A percentile compares a stretch with the other conserved stretches of the same genome.
Evolutionary conservation across 2,797 vertebrate genomes (phyloP).

Genomic region (Rhinophrynus dorsalis): DNA sequence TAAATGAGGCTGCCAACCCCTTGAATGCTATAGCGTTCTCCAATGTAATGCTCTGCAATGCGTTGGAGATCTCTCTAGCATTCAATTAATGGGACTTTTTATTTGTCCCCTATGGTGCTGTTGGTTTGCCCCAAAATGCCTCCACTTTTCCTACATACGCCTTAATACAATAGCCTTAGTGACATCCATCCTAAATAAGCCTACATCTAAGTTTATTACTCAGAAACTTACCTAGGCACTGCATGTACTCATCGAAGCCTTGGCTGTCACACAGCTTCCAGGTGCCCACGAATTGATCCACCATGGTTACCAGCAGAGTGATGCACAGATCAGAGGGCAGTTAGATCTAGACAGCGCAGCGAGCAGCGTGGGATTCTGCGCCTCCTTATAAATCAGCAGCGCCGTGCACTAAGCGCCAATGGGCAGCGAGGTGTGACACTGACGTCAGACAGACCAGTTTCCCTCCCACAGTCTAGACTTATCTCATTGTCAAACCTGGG

Average conservation of each 20-base stretch:
- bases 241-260: constrained; percentile 48
- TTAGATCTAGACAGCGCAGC: constrained; percentile 6
- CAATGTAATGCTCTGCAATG: no score
- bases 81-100: no score
- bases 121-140: no score
- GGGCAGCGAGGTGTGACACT: neutral
- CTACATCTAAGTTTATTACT: no score
- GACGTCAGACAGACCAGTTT: neutral
- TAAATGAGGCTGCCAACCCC: no score
- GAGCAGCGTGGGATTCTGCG: neutral
- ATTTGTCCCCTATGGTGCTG: no score
- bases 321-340: neutral
- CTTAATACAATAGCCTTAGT: no score
- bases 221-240: constrained; percentile 29
- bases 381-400: constrained; percentile 26
- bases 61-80: no score
- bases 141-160: no score
- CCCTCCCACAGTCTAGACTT: neutral
- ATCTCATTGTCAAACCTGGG: constrained; percentile 3
- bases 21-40: no score
- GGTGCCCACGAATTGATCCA: constrained; percentile 42
- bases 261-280: constrained; percentile 39
- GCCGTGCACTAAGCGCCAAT: neutral
- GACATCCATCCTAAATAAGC: no score
- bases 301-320: constrained; percentile 9